Evolutionary conservation across 2,888 invertebrate genomes (phyloP), one percentile per base, ranked within the genome.

Genomic region (Dryadula phaetusa): DNA sequence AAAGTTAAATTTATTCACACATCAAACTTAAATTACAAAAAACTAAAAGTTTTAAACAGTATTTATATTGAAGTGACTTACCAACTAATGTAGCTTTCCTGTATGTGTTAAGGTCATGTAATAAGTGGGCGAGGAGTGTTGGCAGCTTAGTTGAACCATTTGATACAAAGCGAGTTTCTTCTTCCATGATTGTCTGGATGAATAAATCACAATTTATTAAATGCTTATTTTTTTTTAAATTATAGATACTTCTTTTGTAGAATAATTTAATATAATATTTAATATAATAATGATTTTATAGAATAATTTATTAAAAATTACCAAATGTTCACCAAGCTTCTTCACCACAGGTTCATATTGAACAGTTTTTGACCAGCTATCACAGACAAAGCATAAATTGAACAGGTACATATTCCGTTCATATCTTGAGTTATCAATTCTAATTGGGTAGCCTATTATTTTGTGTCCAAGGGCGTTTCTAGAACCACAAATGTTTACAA

Each of bases 261-360:
- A n/a, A n/a, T n/a, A n/a, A n/a, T n/a, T n/a, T n/a, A n/a, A n/a
- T n/a, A n/a, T n/a, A n/a, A n/a, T n/a, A n/a, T n/a, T n/a, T n/a
- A n/a, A n/a, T n/a, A n/a, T n/a, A n/a, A n/a, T n/a, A n/a, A 16
- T 42, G n/a, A 53, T n/a, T 8, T 54, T 47, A 54, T 12, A 62
- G 52, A 37, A 14, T 14, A 20, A 4, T 53, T 22, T 32, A 28
- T 6, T 8, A 40, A 32, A 32, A 79, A 92, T 93, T 85, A 96
- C 96, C 83, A 99, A 92, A 88, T 98, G 99, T 81, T 98, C 97
- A 0, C 98, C 97, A 61, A 99, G 94, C 85, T 99, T 99, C 80
- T 97, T 98, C 0, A 99, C 97, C 8, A 99, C 97, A 0, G 98
- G 96, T 81, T 99, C 99, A 86, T 98, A 99, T 79, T 98, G 98